These are phyloP conservation scores for Cynocephalus volans DNA, from an alignment of 2,113 vertebrate genomes.

Conservation along the genomic window DNA sequence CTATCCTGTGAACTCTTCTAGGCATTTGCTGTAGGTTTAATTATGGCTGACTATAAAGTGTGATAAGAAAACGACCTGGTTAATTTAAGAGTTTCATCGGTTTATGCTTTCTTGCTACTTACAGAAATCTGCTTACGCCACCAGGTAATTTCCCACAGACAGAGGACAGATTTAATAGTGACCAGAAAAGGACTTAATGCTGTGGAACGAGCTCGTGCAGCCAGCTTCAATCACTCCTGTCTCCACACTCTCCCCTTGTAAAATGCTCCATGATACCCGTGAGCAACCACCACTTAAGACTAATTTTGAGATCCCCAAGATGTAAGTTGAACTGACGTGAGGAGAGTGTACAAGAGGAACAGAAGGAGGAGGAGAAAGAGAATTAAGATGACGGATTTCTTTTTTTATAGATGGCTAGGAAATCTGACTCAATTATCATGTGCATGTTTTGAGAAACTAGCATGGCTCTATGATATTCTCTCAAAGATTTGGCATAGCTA, in stretches of 20 bases:
- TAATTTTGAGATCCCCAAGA: slow-evolving; percentile 15
- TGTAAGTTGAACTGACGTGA: not conserved
- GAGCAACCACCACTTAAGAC: not conserved
- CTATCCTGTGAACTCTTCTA: slow-evolving; percentile 59
- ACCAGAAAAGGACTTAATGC: slow-evolving; percentile 28
- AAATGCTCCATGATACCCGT: not conserved
- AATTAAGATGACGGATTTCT: not conserved
- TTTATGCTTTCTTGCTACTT: slow-evolving; percentile 66
- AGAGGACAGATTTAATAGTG: slow-evolving; percentile 67
- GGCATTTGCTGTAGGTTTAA: slow-evolving; percentile 73
- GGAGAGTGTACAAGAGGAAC: slow-evolving; percentile 9
- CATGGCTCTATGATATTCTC: slow-evolving; percentile 43
- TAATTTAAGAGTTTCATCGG: slow-evolving; percentile 74
- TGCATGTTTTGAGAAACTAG: slow-evolving; percentile 51
- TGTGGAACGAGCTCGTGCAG: not conserved
- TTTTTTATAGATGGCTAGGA: slow-evolving; percentile 16
- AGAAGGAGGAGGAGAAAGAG: slow-evolving; percentile 21
- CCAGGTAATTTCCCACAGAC: slow-evolving; percentile 63
- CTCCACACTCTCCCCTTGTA: not conserved
- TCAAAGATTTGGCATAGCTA: slow-evolving; percentile 21
- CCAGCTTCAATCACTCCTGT: slow-evolving; percentile 22
- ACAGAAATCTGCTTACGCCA: slow-evolving; percentile 47
- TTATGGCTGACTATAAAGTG: slow-evolving; percentile 77
- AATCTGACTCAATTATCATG: not conserved
- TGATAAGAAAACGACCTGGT: slow-evolving; percentile 76